Evolutionary conservation across 2,113 vertebrate genomes (phyloP), one percentile per base, ranked within the genome.

Genomic region (Stigmatopora nigra): DNA sequence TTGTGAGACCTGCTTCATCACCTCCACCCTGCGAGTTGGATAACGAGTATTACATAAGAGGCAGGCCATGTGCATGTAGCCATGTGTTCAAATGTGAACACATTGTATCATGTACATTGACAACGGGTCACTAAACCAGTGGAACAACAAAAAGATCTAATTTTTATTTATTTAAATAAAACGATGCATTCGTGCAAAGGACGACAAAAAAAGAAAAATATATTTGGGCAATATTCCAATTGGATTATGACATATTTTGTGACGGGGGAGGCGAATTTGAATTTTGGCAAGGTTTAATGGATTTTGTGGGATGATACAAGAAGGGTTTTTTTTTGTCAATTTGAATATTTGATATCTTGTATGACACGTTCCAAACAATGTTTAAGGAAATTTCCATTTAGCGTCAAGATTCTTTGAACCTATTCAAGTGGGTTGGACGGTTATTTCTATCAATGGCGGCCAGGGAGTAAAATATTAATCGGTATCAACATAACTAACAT

Each of bases 41-140:
- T 88, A 86, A 88, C 76, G 63, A 1, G 59, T 12, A 47, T 90
- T 87, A 79, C 78, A 65, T 85, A 87, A 90, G 70, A 77, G 22
- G 57, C 62, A 0, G 41, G 53, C 62, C 12, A 56, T 60, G 69
- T 70, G 61, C 46, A 45, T 60, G 69, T 56, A 31, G 15, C 6
- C 53, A 56, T 56, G 53, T 56, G 53, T 31, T 41, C 9, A 7
- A 4, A 41, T 41, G 15, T 48, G 46, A 48, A 56, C 31, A 3
- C 14, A 56, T 31, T 15, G 20, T 13, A 8, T 8, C 75, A 63
- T 31, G 49, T 35, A 64, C 6, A 41, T 3, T 12, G 46, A 76
- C 64, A 70, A 63, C 1, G 70, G 80, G 78, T 85, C 80, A 82
- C 19, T 56, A 56, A 75, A 82, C 65, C 83, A 79, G 45, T 75